A percentile compares a stretch with the other conserved stretches of the same genome.
Evolutionary conservation across 2,797 vertebrate species (phyloP).

Genomic region (Hipposideros larvatus): DNA sequence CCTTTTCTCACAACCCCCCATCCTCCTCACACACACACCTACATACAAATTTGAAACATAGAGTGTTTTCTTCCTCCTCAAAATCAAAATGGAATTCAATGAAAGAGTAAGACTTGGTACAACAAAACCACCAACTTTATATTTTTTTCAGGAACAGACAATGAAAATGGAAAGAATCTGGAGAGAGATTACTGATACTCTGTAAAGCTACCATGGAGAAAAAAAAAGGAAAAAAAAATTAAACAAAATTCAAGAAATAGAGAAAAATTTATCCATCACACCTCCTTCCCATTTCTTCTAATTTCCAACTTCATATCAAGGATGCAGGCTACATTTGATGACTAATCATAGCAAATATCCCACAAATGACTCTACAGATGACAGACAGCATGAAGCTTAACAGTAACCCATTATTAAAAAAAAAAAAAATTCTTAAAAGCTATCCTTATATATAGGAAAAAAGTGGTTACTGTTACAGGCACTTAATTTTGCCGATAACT

Average conservation of each 20-base stretch:
- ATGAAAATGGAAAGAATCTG: not conserved
- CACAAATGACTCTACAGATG: not conserved
- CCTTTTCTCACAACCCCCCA: not conserved
- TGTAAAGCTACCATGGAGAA: not conserved
- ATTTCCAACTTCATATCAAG: not conserved
- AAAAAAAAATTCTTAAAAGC: not conserved
- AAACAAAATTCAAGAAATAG: not conserved
- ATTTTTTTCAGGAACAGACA: not conserved
- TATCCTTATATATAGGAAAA: not conserved
- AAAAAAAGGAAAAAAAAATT: not conserved
- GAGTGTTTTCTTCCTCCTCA: not conserved
- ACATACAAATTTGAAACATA: not conserved
- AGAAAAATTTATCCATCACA: not conserved
- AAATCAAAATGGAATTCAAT: constrained; percentile 23
- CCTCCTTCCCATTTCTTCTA: not conserved
- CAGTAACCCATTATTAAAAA: not conserved
- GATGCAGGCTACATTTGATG: not conserved
- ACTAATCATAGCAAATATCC: not conserved
- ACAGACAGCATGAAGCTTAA: not conserved
- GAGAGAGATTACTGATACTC: not conserved
- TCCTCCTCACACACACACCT: too few relatives aligned
- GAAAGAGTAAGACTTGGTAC: not conserved
- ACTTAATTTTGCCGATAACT: not conserved
- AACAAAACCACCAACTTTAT: not conserved
- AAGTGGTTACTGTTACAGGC: not conserved